A percentile compares a stretch with the other conserved stretches of the same genome.
Evolutionary conservation across 2,113 vertebrate species (phyloP).

Genomic region (Microtus oregoni): DNA sequence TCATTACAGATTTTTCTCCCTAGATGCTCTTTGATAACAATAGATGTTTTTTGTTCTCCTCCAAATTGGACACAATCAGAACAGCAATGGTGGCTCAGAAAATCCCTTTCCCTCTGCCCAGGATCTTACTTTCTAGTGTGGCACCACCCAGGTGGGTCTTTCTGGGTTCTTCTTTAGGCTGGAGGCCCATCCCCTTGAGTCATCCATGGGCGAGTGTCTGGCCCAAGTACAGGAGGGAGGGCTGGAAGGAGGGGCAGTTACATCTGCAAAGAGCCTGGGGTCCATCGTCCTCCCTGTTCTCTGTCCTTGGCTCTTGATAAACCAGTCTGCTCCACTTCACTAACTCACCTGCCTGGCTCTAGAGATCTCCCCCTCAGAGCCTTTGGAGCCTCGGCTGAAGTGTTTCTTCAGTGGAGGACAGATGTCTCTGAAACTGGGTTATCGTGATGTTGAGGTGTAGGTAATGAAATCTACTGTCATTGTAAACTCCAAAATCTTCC

Average conservation of each 20-base stretch:
- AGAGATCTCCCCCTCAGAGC: background rate
- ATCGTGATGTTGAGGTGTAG: background rate
- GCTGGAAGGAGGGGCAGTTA: background rate
- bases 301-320: background rate
- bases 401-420: background rate
- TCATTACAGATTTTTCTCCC: constrained; percentile 79
- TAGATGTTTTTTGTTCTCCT: constrained; percentile 5
- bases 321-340: background rate
- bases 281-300: too few relatives aligned
- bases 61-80: background rate
- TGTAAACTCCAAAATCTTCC: background rate
- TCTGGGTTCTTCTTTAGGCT: background rate
- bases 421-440: background rate
- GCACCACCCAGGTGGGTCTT: background rate
- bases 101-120: background rate
- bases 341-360: background rate
- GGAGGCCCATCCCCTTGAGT: background rate
- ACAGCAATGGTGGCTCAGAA: background rate
- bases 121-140: background rate
- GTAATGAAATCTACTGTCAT: background rate
- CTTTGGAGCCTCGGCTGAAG: background rate
- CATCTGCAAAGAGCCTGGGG: background rate
- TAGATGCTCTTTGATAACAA: constrained; percentile 64
- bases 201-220: background rate
- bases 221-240: background rate